Evolutionary conservation across 1,140 invertebrate species (phyloP).

Genomic region (Drosophila sproati): DNA sequence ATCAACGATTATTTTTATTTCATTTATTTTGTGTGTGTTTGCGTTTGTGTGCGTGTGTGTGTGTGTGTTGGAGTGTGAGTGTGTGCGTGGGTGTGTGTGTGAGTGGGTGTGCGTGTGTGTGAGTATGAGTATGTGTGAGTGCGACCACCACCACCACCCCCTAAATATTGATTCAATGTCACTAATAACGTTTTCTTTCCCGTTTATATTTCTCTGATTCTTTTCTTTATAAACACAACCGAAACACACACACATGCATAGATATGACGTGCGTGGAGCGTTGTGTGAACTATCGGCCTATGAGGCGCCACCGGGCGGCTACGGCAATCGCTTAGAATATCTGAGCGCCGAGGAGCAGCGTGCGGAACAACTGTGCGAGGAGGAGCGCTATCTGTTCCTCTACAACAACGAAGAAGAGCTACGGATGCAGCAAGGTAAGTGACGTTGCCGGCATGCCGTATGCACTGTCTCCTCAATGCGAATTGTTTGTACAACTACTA

Average conservation of each 20-base stretch:
- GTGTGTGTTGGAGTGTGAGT: too few species aligned
- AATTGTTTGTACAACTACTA: slow-evolving; percentile 42
- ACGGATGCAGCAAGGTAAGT: slow-evolving; percentile 92
- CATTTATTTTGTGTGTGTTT: slow-evolving; percentile 5
- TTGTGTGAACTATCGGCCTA: slow-evolving; percentile 91
- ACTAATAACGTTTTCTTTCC: slow-evolving; percentile 61
- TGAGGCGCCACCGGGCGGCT: slow-evolving; percentile 90
- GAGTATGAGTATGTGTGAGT: background rate
- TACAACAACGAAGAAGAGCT: slow-evolving; percentile 94
- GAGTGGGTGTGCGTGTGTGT: background rate
- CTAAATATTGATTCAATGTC: slow-evolving; percentile 5
- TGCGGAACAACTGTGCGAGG: slow-evolving; percentile 94
- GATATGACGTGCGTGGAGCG: slow-evolving; percentile 97
- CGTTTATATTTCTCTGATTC: slow-evolving; percentile 74
- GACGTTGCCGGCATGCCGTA: slow-evolving; percentile 18
- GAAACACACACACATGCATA: slow-evolving; percentile 10
- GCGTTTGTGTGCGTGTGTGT: background rate
- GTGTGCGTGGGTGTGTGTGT: too few species aligned
- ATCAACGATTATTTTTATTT: slow-evolving; percentile 10
- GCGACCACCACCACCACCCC: background rate
- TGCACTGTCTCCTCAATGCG: slow-evolving; percentile 33
- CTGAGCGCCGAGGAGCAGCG: slow-evolving; percentile 92
- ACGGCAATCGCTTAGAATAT: slow-evolving; percentile 88
- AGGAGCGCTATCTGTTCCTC: slow-evolving; percentile 95
- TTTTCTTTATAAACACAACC: slow-evolving; percentile 59